phyloP scores from a whole-genome alignment of 2,113 vertebrate species.

The Saiga tatarica region DNA sequence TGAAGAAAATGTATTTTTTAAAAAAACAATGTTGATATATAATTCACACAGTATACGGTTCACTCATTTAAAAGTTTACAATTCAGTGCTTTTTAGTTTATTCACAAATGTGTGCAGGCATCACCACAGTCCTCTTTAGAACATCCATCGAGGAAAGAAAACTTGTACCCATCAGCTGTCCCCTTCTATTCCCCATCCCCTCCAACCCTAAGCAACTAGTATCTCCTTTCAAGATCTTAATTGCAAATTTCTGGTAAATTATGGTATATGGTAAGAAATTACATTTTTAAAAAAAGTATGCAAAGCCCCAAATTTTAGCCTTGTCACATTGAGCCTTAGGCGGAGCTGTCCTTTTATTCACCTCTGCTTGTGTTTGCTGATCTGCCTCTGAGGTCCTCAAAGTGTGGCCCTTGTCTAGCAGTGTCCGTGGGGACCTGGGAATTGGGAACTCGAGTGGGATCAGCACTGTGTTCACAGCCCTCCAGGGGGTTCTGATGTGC shows the following conservation, averaged over 20 bases:
- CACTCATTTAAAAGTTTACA: neutral
- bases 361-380: neutral
- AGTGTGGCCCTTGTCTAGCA: neutral
- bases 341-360: fast-evolving
- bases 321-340: neutral
- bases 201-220: neutral
- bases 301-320: neutral
- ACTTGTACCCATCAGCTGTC: neutral
- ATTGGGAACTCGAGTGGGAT: neutral
- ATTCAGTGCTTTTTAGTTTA: neutral
- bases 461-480: neutral
- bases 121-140: neutral
- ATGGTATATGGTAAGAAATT: neutral
- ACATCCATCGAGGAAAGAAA: neutral
- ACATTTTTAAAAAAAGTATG: fast-evolving
- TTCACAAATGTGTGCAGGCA: no score
- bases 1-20: neutral
- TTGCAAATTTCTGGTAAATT: neutral
- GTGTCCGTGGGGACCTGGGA: neutral
- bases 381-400: neutral
- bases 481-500: no score
- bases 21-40: neutral
- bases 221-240: neutral
- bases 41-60: neutral
- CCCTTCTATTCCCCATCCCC: fast-evolving